Percentiles rank a stretch among this genome's conserved stretches.
phyloP scores from a whole-genome alignment of 1,140 invertebrate genomes.

The Branchinecta lindahli region DNA sequence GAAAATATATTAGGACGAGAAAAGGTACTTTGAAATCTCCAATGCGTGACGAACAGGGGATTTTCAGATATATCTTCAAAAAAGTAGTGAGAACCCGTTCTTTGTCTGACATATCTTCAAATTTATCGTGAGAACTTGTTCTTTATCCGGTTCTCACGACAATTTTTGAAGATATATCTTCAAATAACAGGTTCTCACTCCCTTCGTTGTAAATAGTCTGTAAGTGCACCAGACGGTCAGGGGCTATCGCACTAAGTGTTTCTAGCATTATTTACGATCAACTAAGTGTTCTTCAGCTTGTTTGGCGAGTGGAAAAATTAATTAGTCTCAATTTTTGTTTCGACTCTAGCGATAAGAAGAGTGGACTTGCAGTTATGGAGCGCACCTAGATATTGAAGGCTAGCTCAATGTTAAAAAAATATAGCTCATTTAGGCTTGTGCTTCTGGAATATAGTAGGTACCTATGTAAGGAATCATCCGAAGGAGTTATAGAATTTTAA shows the following conservation, averaged over 20 bases:
- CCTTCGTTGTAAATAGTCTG: background rate
- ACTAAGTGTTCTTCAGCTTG: too few species aligned
- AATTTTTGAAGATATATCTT: background rate
- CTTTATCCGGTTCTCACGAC: too few species aligned
- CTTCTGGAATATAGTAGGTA: background rate
- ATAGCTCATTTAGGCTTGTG: background rate
- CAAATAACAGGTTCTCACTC: background rate
- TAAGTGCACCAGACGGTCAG: background rate
- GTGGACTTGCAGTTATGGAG: background rate
- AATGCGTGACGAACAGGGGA: too few species aligned
- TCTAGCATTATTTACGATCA: background rate
- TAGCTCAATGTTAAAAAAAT: slow-evolving; percentile 23
- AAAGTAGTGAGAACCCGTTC: background rate
- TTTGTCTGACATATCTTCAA: too few species aligned
- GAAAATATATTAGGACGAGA: background rate
- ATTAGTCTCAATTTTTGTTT: background rate
- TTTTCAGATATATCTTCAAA: too few species aligned
- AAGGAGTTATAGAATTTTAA: background rate
- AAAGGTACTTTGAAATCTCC: background rate
- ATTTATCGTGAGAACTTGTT: background rate
- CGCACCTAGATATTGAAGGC: background rate
- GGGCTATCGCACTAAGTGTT: background rate
- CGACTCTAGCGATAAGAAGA: background rate
- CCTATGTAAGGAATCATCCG: background rate
- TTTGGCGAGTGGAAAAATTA: too few species aligned